Evolutionary conservation across 2,797 vertebrate genomes (phyloP).

Genomic region (Coracias cyanogaster): DNA sequence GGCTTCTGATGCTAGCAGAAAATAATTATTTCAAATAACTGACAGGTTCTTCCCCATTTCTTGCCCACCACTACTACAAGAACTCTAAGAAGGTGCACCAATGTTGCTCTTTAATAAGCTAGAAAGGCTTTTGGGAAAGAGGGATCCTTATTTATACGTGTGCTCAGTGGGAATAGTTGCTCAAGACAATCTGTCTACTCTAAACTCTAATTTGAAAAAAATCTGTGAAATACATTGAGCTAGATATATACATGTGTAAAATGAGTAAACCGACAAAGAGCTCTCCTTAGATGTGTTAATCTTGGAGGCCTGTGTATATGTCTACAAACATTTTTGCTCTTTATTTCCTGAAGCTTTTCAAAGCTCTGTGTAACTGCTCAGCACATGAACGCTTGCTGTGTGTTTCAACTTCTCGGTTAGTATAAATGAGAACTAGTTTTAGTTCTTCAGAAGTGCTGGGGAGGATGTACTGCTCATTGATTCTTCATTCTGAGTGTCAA

Average conservation of each 20-base stretch:
- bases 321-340: background rate
- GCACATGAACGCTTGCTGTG: background rate
- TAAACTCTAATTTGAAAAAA: background rate
- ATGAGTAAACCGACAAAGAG: background rate
- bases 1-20: background rate
- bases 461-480: background rate
- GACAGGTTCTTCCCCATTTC: background rate
- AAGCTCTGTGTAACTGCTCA: background rate
- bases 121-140: background rate
- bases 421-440: background rate
- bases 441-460: background rate
- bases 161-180: background rate
- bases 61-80: background rate
- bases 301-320: background rate
- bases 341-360: background rate
- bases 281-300: background rate
- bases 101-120: background rate
- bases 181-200: background rate
- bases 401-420: background rate
- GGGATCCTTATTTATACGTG: background rate
- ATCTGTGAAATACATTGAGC: background rate
- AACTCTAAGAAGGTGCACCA: background rate
- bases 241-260: too few species aligned
- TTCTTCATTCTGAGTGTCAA: background rate
- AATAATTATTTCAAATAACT: background rate